phyloP scores from a whole-genome alignment of 1,140 invertebrate genomes.

The Chymomyza costata region DNA sequence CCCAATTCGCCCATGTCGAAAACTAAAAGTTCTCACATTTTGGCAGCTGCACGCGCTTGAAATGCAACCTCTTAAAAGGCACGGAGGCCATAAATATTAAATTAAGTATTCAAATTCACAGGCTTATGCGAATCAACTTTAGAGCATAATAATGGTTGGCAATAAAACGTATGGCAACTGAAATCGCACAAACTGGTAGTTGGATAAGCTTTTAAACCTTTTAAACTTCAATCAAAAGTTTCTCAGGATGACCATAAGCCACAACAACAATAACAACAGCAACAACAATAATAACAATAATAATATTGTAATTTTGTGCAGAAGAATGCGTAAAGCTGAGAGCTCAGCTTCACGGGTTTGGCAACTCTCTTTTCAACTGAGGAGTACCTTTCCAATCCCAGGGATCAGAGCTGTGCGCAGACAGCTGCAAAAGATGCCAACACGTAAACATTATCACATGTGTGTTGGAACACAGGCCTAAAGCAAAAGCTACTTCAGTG shows the following conservation, averaged over 20 bases:
- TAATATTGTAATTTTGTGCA: slow-evolving; percentile 64
- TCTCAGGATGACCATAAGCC: slow-evolving; percentile 39
- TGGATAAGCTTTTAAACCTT: slow-evolving; percentile 58
- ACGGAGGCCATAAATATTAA: slow-evolving; percentile 20
- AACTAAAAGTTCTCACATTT: slow-evolving; percentile 27
- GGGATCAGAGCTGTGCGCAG: background rate
- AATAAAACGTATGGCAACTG: slow-evolving; percentile 70
- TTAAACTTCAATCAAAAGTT: slow-evolving; percentile 66
- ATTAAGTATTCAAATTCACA: slow-evolving; percentile 70
- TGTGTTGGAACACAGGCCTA: too few relatives aligned
- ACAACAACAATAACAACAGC: slow-evolving; percentile 3
- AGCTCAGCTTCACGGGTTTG: too few relatives aligned
- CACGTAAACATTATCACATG: slow-evolving; percentile 66
- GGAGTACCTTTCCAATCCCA: slow-evolving; percentile 10
- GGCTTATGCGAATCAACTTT: slow-evolving; percentile 35
- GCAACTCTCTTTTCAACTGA: slow-evolving; percentile 39
- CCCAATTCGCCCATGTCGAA: slow-evolving; percentile 3
- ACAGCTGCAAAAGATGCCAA: slow-evolving; percentile 50
- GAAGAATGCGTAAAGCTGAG: slow-evolving; percentile 46
- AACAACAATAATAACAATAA: slow-evolving; percentile 42
- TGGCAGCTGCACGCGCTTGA: slow-evolving; percentile 44
- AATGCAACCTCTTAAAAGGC: slow-evolving; percentile 47
- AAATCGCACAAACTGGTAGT: slow-evolving; percentile 61
- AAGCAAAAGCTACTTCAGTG: slow-evolving; percentile 13
- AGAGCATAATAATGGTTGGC: slow-evolving; percentile 57